A percentile compares a stretch with the other conserved stretches of the same genome.
These are phyloP conservation scores for Ceraclea dissimilis DNA, from an alignment of 2,888 invertebrate species.

Conservation along the genomic window DNA sequence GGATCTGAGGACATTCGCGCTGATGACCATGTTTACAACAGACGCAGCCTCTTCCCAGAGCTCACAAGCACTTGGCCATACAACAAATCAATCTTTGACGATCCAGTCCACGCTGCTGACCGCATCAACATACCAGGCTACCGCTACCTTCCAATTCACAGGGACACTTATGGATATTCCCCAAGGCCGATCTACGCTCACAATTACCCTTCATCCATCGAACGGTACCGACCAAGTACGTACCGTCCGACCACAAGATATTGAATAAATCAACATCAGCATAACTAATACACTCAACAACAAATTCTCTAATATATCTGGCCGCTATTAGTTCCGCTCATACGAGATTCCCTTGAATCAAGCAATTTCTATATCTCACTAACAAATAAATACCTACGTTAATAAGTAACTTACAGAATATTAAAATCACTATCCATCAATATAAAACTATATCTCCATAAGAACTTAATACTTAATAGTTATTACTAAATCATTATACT, in stretches of 20 bases:
- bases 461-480: too few relatives aligned
- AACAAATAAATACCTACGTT: too few relatives aligned
- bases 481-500: too few relatives aligned
- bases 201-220: constrained; percentile 68
- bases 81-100: constrained; percentile 82
- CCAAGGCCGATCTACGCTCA: constrained; percentile 82
- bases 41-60: constrained; percentile 71
- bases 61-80: constrained; percentile 66
- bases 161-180: constrained; percentile 84
- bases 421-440: too few relatives aligned
- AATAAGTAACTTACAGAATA: too few relatives aligned
- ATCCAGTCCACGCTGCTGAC: constrained; percentile 71
- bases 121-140: constrained; percentile 83
- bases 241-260: constrained; percentile 35
- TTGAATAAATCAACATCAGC: constrained; percentile 11
- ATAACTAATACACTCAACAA: not conserved
- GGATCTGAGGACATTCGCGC: constrained; percentile 90
- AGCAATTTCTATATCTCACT: too few relatives aligned
- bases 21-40: constrained; percentile 70
- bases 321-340: too few relatives aligned
- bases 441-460: too few relatives aligned
- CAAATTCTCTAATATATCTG: not conserved
- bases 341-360: too few relatives aligned
- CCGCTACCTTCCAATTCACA: constrained; percentile 85
- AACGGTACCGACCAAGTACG: constrained; percentile 82